Conservation (phyloP, 2,113 vertebrate species). For the Danionella cerebrum region DNA sequence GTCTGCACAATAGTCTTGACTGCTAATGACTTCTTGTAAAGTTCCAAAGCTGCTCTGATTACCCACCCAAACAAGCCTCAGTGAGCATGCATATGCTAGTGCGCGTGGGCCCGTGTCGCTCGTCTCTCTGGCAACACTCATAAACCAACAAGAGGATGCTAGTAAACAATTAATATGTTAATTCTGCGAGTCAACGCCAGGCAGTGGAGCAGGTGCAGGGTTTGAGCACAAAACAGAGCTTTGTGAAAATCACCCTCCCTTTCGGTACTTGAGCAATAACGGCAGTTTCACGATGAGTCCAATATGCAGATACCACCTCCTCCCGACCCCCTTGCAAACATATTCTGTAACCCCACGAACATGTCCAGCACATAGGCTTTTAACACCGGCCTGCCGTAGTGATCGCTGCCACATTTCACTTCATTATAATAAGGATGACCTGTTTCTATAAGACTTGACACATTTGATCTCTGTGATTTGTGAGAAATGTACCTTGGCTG, state of each 20-base stretch:
- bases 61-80: constrained; percentile 49
- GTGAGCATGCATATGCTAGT: constrained; percentile 36
- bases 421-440: constrained; percentile 37
- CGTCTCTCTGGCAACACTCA: constrained; percentile 34
- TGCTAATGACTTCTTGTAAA: constrained; percentile 74
- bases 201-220: constrained; percentile 34
- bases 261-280: constrained; percentile 1
- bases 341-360: constrained; percentile 27
- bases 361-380: constrained; percentile 31
- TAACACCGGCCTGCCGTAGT: constrained; percentile 14
- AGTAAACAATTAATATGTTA: constrained; percentile 64
- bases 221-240: constrained; percentile 21
- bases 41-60: constrained; percentile 66
- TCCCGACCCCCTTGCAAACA: background rate
- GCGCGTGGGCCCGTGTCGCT: constrained; percentile 15
- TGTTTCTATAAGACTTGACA: constrained; percentile 31
- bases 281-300: background rate
- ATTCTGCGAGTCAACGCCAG: constrained; percentile 40
- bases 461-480: constrained; percentile 31
- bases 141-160: constrained; percentile 49
- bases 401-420: constrained; percentile 14
- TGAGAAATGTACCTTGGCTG: constrained; percentile 25
- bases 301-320: background rate
- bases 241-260: background rate
- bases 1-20: constrained; percentile 72